Percentiles rank a stretch among this genome's conserved stretches.
phyloP scores from a whole-genome alignment of 2,797 vertebrate species.

The Urocyon cinereoargenteus region DNA sequence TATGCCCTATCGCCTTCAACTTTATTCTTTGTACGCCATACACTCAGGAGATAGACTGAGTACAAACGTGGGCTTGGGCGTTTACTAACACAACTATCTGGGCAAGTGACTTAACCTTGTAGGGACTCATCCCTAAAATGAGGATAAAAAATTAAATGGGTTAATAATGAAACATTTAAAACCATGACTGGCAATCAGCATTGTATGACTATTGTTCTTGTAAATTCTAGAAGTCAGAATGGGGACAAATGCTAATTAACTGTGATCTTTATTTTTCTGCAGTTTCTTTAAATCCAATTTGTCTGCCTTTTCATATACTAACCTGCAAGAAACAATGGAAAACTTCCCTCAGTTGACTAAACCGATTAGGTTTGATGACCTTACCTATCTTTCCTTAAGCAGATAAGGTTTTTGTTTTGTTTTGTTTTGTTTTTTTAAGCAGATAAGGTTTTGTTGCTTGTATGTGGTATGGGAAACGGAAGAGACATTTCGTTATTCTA shows the following conservation, averaged over 20 bases:
- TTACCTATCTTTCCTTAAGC: background rate
- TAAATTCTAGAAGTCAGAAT: background rate
- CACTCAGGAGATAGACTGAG: background rate
- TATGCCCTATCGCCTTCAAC: background rate
- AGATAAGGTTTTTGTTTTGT: background rate
- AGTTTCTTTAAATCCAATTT: background rate
- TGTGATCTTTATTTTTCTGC: background rate
- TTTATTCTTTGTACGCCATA: background rate
- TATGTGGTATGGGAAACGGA: background rate
- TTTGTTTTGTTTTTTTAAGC: too few species aligned
- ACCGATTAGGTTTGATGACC: background rate
- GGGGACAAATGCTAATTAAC: background rate
- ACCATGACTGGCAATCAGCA: background rate
- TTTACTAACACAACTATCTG: background rate
- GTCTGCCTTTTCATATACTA: background rate
- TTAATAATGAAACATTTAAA: slow-evolving; percentile 1
- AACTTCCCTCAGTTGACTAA: background rate
- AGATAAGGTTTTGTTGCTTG: background rate
- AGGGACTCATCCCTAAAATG: background rate
- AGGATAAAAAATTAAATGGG: background rate
- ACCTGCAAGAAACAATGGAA: background rate
- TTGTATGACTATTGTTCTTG: background rate
- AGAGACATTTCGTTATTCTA: background rate
- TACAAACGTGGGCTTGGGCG: background rate
- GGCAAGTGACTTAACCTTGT: background rate